A percentile compares a stretch with the other conserved stretches of the same genome.
Conservation (phyloP, 2,797 vertebrate species). For the Karalla daura region DNA sequence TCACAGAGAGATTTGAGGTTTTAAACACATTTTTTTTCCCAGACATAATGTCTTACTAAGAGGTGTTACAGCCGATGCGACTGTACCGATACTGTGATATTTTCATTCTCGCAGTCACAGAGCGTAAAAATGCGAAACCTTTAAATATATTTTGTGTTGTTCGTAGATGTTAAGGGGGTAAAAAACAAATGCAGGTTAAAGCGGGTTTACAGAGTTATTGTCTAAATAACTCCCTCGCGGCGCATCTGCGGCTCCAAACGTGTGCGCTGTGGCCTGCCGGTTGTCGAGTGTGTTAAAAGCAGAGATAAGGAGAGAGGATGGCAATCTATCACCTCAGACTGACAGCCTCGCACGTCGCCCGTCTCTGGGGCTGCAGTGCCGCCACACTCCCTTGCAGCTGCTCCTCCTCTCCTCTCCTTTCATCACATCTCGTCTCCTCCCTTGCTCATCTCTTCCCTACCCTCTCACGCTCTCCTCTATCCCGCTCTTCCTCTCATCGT, state of each 20-base stretch:
- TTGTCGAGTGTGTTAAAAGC: constrained; percentile 65
- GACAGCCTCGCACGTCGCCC: constrained; percentile 59
- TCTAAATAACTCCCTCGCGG: constrained; percentile 33
- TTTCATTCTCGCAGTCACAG: constrained; percentile 35
- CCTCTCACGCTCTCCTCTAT: constrained; percentile 11
- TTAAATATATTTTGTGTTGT: background rate
- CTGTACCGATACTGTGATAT: constrained; percentile 19
- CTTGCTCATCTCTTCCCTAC: constrained; percentile 4
- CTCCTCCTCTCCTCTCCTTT: constrained; percentile 37
- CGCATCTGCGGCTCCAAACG: constrained; percentile 26
- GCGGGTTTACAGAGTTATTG: background rate
- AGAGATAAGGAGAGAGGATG: constrained; percentile 71
- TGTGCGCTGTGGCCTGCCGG: constrained; percentile 35
- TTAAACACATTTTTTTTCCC: constrained; percentile 1
- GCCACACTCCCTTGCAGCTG: constrained; percentile 61
- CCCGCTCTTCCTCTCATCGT: constrained; percentile 21
- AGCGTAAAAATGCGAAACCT: constrained; percentile 24
- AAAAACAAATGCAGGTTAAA: background rate
- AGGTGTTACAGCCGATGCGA: constrained; percentile 15
- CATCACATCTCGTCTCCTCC: constrained; percentile 15
- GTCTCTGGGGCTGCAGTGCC: constrained; percentile 51
- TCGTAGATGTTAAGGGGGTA: constrained; percentile 4
- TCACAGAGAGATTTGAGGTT: background rate
- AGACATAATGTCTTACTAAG: background rate
- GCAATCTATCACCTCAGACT: constrained; percentile 75